A percentile compares a stretch with the other conserved stretches of the same genome.
phyloP scores from a whole-genome alignment of 1,140 invertebrate species.

The Caerostris extrusa region DNA sequence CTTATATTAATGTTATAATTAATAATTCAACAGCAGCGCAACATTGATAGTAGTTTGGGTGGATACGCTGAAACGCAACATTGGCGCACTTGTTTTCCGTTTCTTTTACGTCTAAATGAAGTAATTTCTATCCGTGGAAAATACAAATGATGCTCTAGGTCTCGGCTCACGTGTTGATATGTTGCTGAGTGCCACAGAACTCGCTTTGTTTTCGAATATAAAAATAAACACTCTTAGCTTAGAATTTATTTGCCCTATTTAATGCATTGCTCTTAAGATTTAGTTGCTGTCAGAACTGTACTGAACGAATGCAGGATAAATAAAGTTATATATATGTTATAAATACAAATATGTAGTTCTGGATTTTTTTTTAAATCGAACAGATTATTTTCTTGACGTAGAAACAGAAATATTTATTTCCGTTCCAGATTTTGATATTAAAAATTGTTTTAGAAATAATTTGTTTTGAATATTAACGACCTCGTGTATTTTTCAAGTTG shows the following conservation, averaged over 20 bases:
- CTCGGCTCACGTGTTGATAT: conserved; percentile 18
- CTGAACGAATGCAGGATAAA: background rate
- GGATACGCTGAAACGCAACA: conserved; percentile 33
- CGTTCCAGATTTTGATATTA: too few species aligned
- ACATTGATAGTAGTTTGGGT: background rate
- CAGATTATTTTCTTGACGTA: too few species aligned
- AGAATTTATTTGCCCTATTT: background rate
- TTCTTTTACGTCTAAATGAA: conserved; percentile 7
- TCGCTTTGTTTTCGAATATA: background rate
- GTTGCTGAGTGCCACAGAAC: background rate
- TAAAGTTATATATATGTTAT: background rate
- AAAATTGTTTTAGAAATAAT: too few species aligned
- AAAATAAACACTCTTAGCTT: background rate
- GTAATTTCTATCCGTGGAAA: conserved; percentile 22
- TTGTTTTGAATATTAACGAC: too few species aligned
- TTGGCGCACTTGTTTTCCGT: background rate
- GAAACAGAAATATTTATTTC: too few species aligned
- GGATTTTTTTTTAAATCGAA: too few species aligned
- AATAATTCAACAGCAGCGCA: conserved; percentile 34
- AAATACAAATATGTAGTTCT: too few species aligned
- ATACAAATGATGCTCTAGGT: background rate
- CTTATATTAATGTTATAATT: too few species aligned
- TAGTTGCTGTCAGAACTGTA: background rate
- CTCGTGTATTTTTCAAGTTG: too few species aligned
- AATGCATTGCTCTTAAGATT: background rate